A percentile compares a stretch with the other conserved stretches of the same genome.
Conservation (phyloP, 2,797 vertebrate species). For the Enteromius viviparus region DNA sequence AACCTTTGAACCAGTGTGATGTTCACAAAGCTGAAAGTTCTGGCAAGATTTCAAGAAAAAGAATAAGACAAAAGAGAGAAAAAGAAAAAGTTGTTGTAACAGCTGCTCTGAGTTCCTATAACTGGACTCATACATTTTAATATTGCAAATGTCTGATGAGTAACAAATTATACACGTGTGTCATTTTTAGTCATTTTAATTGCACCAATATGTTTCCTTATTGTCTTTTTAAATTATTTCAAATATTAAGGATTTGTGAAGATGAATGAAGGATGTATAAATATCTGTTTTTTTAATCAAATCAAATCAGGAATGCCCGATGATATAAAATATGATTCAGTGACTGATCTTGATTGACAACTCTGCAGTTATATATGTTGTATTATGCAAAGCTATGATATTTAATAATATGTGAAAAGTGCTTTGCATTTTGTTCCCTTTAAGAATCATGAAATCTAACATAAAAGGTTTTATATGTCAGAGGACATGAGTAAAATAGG, state of each 20-base stretch:
- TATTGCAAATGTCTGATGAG: conserved; percentile 15
- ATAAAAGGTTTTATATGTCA: neutral
- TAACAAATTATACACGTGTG: neutral
- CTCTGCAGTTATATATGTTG: neutral
- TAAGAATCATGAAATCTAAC: neutral
- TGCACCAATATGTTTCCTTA: neutral
- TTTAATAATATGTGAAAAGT: neutral
- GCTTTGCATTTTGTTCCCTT: neutral
- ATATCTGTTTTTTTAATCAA: neutral
- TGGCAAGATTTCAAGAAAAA: conserved; percentile 20
- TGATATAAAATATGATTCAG: neutral
- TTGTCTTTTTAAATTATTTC: neutral
- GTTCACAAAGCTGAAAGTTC: neutral
- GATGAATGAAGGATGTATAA: neutral
- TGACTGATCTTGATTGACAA: neutral
- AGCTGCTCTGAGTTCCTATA: conserved; percentile 32
- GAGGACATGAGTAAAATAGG: neutral
- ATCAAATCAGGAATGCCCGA: neutral
- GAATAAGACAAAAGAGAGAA: neutral
- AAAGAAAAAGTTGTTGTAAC: conserved; percentile 24
- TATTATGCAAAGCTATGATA: neutral
- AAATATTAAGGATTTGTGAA: neutral
- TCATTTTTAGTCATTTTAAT: neutral
- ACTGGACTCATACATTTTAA: neutral
- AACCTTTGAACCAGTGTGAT: conserved; percentile 42